phyloP scores from a whole-genome alignment of 2,113 vertebrate genomes.

The Athene noctua region DNA sequence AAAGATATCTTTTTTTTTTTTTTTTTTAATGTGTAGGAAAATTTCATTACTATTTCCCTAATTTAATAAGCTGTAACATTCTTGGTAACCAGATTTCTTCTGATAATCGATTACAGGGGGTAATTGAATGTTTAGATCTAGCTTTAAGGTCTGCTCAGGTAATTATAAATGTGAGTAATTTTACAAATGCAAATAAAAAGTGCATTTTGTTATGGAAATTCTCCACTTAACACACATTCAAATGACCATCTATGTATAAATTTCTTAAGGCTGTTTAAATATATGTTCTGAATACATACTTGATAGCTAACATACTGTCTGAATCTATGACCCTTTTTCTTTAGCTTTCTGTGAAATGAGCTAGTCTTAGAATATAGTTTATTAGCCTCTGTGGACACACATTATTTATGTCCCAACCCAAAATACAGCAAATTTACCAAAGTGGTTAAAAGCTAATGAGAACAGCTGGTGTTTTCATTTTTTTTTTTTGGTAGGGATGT shows the following conservation, averaged over 20 bases:
- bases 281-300: not conserved
- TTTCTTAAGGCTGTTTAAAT: not conserved
- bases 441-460: not conserved
- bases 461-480: accelerated
- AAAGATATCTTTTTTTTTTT: not conserved
- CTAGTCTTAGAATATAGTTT: not conserved
- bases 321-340: not conserved
- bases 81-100: not conserved
- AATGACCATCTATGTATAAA: not conserved
- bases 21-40: not conserved
- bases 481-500: not conserved
- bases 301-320: not conserved
- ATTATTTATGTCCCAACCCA: not conserved
- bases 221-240: not conserved
- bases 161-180: not conserved
- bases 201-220: not conserved
- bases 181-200: not conserved
- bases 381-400: not conserved
- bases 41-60: not conserved
- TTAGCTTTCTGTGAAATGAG: not conserved
- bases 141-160: not conserved
- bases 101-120: not conserved
- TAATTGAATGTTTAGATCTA: not conserved
- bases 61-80: not conserved
- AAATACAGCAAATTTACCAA: not conserved